A percentile compares a stretch with the other conserved stretches of the same genome.
These are phyloP conservation scores for Amphibalanus amphitrite DNA, from an alignment of 1,140 invertebrate species.

Conservation along the genomic window DNA sequence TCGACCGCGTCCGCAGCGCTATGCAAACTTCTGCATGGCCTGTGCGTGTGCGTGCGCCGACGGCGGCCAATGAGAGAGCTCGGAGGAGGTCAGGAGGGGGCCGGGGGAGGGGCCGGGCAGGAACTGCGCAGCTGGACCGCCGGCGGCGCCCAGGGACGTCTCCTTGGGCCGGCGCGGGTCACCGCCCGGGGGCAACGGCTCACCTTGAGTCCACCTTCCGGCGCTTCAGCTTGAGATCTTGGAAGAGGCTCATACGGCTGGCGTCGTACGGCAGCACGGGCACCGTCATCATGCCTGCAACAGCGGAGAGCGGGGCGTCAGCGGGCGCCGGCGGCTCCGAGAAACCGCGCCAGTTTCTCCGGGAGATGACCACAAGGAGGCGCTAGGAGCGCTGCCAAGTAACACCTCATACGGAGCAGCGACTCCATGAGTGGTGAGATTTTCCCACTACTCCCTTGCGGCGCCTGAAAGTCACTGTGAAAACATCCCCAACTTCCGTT, in stretches of 20 bases:
- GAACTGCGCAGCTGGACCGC: not conserved
- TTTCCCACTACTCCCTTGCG: too few species aligned
- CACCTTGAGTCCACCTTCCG: slow-evolving; percentile 86
- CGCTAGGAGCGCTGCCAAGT: too few species aligned
- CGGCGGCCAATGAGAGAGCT: not conserved
- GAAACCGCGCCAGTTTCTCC: not conserved
- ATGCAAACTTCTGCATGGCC: not conserved
- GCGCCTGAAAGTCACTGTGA: too few species aligned
- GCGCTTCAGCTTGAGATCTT: slow-evolving; percentile 93
- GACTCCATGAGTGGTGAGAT: too few species aligned
- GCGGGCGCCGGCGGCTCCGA: not conserved
- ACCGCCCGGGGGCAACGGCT: not conserved
- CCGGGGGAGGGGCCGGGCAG: too few species aligned
- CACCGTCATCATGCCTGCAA: slow-evolving; percentile 90
- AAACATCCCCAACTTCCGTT: too few species aligned
- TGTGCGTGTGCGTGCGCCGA: not conserved
- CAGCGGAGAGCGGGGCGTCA: not conserved
- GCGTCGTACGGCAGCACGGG: slow-evolving; percentile 78
- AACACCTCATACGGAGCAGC: too few species aligned
- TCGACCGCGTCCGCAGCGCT: not conserved
- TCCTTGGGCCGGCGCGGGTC: too few species aligned
- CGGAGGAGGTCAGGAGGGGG: not conserved
- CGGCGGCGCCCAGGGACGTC: too few species aligned
- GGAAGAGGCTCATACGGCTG: slow-evolving; percentile 95
- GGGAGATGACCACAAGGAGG: too few species aligned